phyloP scores from a whole-genome alignment of 2,888 invertebrate species.

The Aradus depressus region DNA sequence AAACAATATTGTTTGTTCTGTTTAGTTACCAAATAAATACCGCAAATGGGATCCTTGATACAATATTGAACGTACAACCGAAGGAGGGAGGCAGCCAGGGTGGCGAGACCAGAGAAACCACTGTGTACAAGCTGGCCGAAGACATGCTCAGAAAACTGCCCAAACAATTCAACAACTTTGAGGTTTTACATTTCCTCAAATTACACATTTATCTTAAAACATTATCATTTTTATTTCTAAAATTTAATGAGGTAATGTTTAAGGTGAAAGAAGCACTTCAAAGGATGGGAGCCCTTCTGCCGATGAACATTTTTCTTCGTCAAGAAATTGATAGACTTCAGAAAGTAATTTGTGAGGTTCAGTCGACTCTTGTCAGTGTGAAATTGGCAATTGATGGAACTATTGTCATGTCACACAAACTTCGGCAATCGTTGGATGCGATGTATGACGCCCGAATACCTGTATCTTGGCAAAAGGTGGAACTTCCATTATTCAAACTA shows the following conservation, averaged over 20 bases:
- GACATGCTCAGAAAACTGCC: slow-evolving; percentile 87
- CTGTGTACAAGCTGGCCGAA: slow-evolving; percentile 82
- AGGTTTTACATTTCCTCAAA: too few species aligned
- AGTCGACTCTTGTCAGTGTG: slow-evolving; percentile 68
- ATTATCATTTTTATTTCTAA: not conserved
- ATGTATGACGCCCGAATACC: slow-evolving; percentile 96
- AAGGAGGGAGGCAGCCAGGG: slow-evolving; percentile 86
- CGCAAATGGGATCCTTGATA: slow-evolving; percentile 84
- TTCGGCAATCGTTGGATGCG: slow-evolving; percentile 80
- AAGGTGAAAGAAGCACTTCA: slow-evolving; percentile 70
- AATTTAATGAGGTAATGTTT: slow-evolving; percentile 9
- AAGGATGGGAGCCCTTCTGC: slow-evolving; percentile 83
- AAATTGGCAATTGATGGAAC: slow-evolving; percentile 94
- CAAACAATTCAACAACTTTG: slow-evolving; percentile 73
- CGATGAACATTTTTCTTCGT: slow-evolving; percentile 88
- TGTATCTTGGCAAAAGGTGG: slow-evolving; percentile 76
- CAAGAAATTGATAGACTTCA: slow-evolving; percentile 72
- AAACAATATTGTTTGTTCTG: too few species aligned
- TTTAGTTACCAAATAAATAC: slow-evolving; percentile 80
- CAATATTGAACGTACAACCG: slow-evolving; percentile 92
- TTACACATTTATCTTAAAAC: not conserved
- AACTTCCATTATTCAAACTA: not conserved
- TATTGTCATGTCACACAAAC: slow-evolving; percentile 87
- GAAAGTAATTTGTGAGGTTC: slow-evolving; percentile 59
- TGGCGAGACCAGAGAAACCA: slow-evolving; percentile 84